Conservation (phyloP, 1,140 invertebrate genomes). For the Pogonomyrmex californicus region DNA sequence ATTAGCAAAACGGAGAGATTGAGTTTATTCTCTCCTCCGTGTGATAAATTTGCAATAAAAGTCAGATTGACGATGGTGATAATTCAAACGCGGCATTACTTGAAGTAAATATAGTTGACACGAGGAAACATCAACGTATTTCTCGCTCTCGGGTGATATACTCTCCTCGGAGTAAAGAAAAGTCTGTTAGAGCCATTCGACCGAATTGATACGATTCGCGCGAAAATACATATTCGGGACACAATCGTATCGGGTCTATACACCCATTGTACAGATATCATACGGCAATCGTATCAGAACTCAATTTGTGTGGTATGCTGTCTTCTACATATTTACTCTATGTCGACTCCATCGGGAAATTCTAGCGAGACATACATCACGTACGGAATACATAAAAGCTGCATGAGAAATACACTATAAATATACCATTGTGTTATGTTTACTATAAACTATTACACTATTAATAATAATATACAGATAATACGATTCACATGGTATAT, state of each 20-base stretch:
- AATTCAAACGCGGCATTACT: neutral
- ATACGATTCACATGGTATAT: neutral
- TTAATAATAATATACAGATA: neutral
- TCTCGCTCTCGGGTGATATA: neutral
- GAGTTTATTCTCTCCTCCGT: neutral
- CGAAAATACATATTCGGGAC: conserved; percentile 12
- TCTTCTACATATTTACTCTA: conserved; percentile 38
- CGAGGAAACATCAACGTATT: neutral
- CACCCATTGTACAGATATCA: conserved; percentile 19
- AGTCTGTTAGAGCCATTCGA: neutral
- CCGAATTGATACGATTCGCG: conserved; percentile 32
- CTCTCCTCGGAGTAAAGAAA: neutral
- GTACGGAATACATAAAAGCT: neutral
- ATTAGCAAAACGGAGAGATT: neutral
- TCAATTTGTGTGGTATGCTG: conserved; percentile 40
- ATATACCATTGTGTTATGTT: neutral
- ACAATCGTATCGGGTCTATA: conserved; percentile 15
- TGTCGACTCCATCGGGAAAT: conserved; percentile 4
- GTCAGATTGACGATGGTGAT: neutral
- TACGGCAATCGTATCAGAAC: conserved; percentile 31
- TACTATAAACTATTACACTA: neutral
- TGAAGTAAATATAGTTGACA: neutral
- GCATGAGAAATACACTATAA: neutral
- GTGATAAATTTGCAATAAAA: conserved; percentile 3
- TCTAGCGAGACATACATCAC: neutral